Base-by-base conservation (phyloP, 2,888 invertebrate species). In the Sturmia bella region DNA sequence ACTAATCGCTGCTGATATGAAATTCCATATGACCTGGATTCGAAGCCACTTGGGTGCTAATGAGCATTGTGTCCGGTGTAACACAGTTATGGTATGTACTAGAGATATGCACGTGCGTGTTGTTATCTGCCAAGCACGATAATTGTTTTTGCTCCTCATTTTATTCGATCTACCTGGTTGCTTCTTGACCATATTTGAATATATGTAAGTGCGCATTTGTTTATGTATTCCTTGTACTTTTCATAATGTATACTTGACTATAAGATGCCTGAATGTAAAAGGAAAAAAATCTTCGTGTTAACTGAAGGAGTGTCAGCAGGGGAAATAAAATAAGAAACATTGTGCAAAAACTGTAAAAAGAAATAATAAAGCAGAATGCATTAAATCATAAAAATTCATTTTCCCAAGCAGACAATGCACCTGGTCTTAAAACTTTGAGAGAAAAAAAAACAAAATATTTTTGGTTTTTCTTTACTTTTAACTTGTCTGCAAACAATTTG, bases 331-430 rank as follows among this genome's bases (percentile, higher is more conserved):
- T 17, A 54, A 56, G 56, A 63, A 56, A 69, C 52, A 70, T 50
- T 77, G 54, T 61, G 48, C 63, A 63, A 70, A 52, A 27, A 27
- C 3, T 4, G 6, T 4, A 27, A 27, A 27, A 27, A 27, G 27
- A 27, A 27, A 32, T 32, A 32, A 32, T 54, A 54, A 63, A 70
- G 52, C 56, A 63, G 63, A 77, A 70, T 77, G 56, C 70, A 70
- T 77, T 77, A 77, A 77, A 70, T 77, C 77, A 77, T 77, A 77
- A 77, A 77, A 77, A 70, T 70, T 59, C 69, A 61, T 69, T 80
- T 80, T 57, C 39, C 13, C 27, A 70, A 69, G 70, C 70, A 70
- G 80, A 57, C 75, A 75, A 75, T 52, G 75, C 80, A 80, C 75
- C 80, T 80, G 80, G 56, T 75, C 70, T 43, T 69, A 39, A 64